Conservation (phyloP, 1,140 invertebrate species). For the Pemphigus obesinymphae region DNA sequence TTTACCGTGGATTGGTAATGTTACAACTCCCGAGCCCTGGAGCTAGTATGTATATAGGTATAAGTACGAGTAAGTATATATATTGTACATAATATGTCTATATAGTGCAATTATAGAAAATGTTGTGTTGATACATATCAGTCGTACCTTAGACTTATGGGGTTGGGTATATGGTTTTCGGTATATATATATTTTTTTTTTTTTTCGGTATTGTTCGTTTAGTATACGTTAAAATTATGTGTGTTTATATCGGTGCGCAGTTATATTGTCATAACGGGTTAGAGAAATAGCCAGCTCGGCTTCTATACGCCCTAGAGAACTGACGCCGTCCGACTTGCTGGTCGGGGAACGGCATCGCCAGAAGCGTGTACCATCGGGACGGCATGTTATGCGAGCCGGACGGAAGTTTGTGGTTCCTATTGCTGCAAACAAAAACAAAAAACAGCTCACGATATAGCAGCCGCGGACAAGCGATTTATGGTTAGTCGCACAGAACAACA, state of each 20-base stretch:
- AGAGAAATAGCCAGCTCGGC: conserved; percentile 78
- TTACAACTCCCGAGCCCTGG: no score
- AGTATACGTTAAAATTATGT: conserved; percentile 17
- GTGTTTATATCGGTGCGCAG: conserved; percentile 14
- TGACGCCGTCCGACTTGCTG: conserved; percentile 80
- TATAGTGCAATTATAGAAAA: conserved; percentile 2
- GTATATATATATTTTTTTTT: background rate
- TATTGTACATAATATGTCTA: no score
- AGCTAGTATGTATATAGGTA: no score
- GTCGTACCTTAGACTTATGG: conserved; percentile 39
- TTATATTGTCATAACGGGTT: conserved; percentile 54
- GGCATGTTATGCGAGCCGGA: conserved; percentile 56
- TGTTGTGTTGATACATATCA: conserved; percentile 23
- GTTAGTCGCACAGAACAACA: conserved; percentile 38
- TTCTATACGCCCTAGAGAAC: conserved; percentile 68
- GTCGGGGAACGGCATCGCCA: conserved; percentile 85
- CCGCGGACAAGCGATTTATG: conserved; percentile 28
- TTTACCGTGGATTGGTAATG: no score
- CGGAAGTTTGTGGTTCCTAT: conserved; percentile 47
- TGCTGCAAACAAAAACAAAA: conserved; percentile 46
- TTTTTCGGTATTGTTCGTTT: background rate
- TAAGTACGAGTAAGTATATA: no score
- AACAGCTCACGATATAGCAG: conserved; percentile 40
- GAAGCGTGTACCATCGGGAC: conserved; percentile 79
- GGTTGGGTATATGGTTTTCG: conserved; percentile 15